Evolutionary conservation across 2,797 vertebrate genomes (phyloP).

Genomic region (Schizopygopsis malacanthus): DNA sequence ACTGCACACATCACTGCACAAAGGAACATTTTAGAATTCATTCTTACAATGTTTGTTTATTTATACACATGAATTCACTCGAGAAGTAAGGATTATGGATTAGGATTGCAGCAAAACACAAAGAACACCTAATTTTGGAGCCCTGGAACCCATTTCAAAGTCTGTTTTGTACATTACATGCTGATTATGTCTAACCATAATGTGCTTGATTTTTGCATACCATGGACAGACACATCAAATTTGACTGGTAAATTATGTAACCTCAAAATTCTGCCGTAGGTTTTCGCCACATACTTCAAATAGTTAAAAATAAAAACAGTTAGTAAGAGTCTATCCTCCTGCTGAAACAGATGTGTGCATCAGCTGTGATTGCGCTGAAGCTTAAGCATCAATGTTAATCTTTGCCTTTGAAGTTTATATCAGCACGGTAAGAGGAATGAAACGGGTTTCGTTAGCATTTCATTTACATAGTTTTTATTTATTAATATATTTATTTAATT

Average conservation of each 20-base stretch:
- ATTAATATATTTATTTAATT: neutral
- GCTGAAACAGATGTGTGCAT: conserved; percentile 30
- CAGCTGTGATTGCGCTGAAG: conserved; percentile 36
- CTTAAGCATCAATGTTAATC: conserved; percentile 23
- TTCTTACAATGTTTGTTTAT: neutral
- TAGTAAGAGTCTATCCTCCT: neutral
- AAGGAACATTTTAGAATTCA: neutral
- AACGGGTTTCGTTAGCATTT: conserved; percentile 33
- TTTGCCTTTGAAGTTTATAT: conserved; percentile 44
- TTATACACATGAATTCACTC: neutral
- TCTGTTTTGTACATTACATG: neutral
- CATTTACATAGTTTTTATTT: neutral
- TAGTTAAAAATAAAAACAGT: conserved; percentile 1
- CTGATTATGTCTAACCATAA: neutral
- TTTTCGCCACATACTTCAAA: neutral
- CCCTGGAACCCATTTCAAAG: neutral
- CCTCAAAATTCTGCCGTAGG: neutral
- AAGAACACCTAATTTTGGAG: neutral
- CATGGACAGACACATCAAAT: neutral
- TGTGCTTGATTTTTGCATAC: neutral
- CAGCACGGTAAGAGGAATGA: neutral
- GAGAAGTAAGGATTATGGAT: neutral
- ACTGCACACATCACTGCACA: neutral
- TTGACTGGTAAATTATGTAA: neutral
- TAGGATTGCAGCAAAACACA: neutral